These are phyloP conservation scores for Eupithecia subfuscata DNA, from an alignment of 2,888 invertebrate species.

Conservation along the genomic window DNA sequence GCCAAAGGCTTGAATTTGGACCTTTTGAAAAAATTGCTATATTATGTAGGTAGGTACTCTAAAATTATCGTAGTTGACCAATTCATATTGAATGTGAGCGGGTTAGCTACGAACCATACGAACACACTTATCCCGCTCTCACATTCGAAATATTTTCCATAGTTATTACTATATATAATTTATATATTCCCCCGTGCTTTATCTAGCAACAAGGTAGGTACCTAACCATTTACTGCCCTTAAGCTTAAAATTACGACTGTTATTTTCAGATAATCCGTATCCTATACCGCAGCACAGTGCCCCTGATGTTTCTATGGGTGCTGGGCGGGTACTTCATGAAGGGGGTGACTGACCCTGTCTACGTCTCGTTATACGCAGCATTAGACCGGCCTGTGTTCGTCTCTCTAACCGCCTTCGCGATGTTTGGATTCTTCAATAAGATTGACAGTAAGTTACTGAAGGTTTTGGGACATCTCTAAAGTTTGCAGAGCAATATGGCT, in stretches of 20 bases:
- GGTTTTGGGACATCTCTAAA: not conserved
- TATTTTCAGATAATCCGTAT: constrained; percentile 49
- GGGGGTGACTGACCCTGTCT: constrained; percentile 36
- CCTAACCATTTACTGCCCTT: no score
- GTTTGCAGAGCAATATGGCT: not conserved
- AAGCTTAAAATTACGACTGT: not conserved
- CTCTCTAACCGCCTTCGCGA: constrained; percentile 48
- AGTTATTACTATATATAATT: no score
- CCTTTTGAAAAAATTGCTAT: no score
- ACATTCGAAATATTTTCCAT: no score
- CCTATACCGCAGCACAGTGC: constrained; percentile 52
- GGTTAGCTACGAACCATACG: no score
- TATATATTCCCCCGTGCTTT: no score
- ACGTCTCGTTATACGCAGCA: constrained; percentile 55
- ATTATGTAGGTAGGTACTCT: no score
- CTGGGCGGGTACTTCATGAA: constrained; percentile 54
- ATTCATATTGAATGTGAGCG: no score
- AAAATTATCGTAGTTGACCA: no score
- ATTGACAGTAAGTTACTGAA: constrained; percentile 56
- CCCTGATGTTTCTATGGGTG: constrained; percentile 54
- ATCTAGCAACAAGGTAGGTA: not conserved
- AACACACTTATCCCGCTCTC: no score
- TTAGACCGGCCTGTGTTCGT: constrained; percentile 59
- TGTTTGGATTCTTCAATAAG: constrained; percentile 60
- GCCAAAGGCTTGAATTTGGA: no score